Evolutionary conservation across 2,797 vertebrate genomes (phyloP).

Genomic region (Enteromius afrohamiltoni): DNA sequence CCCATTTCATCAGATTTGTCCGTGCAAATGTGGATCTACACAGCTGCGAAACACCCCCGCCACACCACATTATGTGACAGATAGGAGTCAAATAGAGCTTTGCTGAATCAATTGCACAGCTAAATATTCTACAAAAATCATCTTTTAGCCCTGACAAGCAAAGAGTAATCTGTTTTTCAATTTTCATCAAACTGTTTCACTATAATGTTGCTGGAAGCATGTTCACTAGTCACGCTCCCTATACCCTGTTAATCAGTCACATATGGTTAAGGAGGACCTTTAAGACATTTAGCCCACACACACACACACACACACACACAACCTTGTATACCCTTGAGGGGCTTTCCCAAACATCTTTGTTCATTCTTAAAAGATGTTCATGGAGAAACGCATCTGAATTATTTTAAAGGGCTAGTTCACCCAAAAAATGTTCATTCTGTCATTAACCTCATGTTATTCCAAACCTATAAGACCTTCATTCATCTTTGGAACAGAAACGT

Average conservation of each 20-base stretch:
- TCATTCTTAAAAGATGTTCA: background rate
- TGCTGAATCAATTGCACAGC: background rate
- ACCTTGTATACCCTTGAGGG: conserved; percentile 18
- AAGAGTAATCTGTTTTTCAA: background rate
- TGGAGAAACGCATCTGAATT: background rate
- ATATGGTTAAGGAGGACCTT: conserved; percentile 2
- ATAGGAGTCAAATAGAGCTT: background rate
- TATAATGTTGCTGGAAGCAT: background rate
- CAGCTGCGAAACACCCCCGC: background rate
- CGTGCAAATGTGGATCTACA: background rate
- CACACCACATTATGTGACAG: background rate
- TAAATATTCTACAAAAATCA: background rate
- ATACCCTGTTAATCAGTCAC: conserved; percentile 17
- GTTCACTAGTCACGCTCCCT: background rate
- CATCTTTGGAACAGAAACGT: no score
- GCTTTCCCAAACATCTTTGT: background rate
- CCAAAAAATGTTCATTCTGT: no score
- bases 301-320: background rate
- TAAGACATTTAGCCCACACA: background rate
- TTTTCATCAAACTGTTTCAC: background rate
- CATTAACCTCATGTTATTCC: no score
- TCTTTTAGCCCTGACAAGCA: background rate
- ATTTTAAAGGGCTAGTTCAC: background rate
- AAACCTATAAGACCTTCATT: no score
- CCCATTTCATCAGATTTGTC: conserved; percentile 1